Base-by-base conservation (phyloP, 2,113 vertebrate species). In the Etheostoma spectabile region DNA sequence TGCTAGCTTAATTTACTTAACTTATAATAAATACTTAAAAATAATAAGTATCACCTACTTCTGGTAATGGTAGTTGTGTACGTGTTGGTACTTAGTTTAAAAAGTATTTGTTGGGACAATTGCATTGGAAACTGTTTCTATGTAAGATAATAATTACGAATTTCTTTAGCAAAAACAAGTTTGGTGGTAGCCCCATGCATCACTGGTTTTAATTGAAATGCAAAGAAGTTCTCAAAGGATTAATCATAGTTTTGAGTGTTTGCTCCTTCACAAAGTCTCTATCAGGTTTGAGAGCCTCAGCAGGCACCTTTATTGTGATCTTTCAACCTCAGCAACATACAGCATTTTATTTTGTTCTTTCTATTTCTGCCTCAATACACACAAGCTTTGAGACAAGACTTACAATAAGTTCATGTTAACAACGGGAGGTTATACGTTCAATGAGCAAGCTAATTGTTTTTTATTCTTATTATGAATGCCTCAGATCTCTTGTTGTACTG, bases 141-240 rank as follows among this genome's bases (percentile, higher is more conserved):
- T 86, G 79, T 62, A 11, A 60, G 30, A 74, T 86, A 78, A 84
- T 82, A 53, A 80, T 83, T 79, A 79, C 66, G 86, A 24, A 87
- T 88, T 70, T 79, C 21, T 76, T 70, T 73, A 19, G 60, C 70
- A 51, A 85, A 88, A 90, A 79, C 63, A 67, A 60, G 52, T 84
- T 84, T 79, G 27, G 49, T 73, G 74, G 59, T 64, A 33, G 60
- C 62, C 46, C 61, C 63, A 78, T 86, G 84, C 88, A 83, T 79
- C 86, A 88, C 35, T 80, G 56, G 55, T 30, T 90, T 85, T 82
- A 80, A 93, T 91, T 90, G 85, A 83, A 89, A 89, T 48, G 77
- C 77, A 79, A 78, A 85, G 62, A 84, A 64, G 53, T 80, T 64
- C 72, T 48, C 51, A 70, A 82, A 72, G 76, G 67, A 88, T 91